Percentiles rank a stretch among this genome's conserved stretches.
phyloP scores from a whole-genome alignment of 2,888 invertebrate genomes.

The Nomada goodeniana region DNA sequence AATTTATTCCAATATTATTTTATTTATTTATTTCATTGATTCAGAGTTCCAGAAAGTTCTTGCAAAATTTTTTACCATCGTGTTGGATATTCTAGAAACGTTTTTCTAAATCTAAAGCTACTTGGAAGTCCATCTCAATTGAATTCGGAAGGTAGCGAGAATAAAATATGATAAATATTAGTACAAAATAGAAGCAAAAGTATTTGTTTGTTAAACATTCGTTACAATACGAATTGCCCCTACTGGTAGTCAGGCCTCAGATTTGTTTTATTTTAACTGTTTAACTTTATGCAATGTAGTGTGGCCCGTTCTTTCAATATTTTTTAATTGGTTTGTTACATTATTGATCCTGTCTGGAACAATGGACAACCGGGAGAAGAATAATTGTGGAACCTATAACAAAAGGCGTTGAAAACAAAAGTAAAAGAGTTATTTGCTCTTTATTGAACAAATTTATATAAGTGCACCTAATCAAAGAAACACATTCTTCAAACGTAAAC shows the following conservation, averaged over 20 bases:
- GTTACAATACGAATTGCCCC: neutral
- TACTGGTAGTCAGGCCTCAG: neutral
- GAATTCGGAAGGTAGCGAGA: too few relatives aligned
- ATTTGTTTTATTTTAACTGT: neutral
- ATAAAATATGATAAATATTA: too few relatives aligned
- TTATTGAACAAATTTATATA: neutral
- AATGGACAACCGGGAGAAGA: neutral
- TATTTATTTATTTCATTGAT: too few relatives aligned
- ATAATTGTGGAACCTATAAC: neutral
- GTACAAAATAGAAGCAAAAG: too few relatives aligned
- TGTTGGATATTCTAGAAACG: too few relatives aligned
- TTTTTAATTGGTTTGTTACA: constrained; percentile 24
- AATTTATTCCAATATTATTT: too few relatives aligned
- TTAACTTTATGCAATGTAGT: neutral
- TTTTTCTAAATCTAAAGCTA: too few relatives aligned
- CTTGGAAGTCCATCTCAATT: too few relatives aligned
- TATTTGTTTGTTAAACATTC: too few relatives aligned
- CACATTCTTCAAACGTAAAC: neutral
- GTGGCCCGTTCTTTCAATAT: neutral
- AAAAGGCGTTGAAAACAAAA: neutral
- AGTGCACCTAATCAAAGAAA: neutral
- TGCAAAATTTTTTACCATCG: too few relatives aligned
- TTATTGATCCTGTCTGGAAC: neutral
- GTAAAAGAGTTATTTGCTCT: neutral
- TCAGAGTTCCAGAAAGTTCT: too few relatives aligned